phyloP scores from a whole-genome alignment of 2,888 invertebrate species.

The Amphipoea lucens region DNA sequence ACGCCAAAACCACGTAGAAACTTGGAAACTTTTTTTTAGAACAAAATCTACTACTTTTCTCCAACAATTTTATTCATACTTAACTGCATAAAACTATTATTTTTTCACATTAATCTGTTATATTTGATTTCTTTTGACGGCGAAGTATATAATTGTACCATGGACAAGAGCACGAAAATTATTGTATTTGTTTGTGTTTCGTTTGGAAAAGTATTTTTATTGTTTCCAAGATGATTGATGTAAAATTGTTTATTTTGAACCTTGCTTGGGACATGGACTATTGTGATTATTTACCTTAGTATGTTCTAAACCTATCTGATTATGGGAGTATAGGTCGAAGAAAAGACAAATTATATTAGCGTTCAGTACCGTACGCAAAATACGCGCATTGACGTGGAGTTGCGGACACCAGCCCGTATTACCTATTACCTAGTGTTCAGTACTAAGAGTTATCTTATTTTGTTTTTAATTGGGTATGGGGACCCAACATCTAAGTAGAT shows the following conservation, averaged over 20 bases:
- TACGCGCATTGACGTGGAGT: no score
- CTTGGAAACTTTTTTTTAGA: background rate
- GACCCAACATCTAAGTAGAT: background rate
- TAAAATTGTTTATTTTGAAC: slow-evolving; percentile 24
- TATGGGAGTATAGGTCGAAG: slow-evolving; percentile 1
- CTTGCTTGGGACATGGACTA: slow-evolving; percentile 33
- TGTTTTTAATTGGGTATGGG: background rate
- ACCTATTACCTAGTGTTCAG: slow-evolving; percentile 1
- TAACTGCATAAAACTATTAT: no score
- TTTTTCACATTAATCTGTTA: no score
- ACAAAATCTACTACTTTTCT: background rate
- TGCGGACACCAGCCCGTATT: no score
- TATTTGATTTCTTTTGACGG: no score
- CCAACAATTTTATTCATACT: slow-evolving; percentile 8
- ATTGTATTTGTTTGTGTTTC: slow-evolving; percentile 5
- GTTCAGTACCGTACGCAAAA: no score
- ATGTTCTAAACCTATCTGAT: background rate
- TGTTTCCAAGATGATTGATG: slow-evolving; percentile 21
- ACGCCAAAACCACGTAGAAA: slow-evolving; percentile 10
- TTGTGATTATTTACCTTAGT: slow-evolving; percentile 49
- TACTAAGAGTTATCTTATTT: background rate
- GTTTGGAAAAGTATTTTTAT: background rate
- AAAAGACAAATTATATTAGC: slow-evolving; percentile 9
- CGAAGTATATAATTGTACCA: no score
- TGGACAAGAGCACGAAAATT: background rate